A percentile compares a stretch with the other conserved stretches of the same genome.
Evolutionary conservation across 2,888 invertebrate genomes (phyloP).

Genomic region (Xestia sexstrigata): DNA sequence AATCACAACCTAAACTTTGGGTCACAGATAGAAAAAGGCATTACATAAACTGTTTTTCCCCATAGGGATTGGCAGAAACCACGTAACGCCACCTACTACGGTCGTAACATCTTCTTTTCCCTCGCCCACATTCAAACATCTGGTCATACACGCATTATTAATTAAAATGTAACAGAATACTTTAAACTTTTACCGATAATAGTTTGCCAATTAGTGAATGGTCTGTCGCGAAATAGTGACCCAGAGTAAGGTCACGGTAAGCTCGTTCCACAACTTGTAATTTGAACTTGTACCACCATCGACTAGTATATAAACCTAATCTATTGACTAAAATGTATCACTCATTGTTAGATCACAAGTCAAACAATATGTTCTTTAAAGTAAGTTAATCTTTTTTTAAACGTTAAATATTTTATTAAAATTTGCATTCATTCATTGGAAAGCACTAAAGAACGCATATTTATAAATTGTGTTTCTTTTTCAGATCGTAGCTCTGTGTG

Average conservation of each 20-base stretch:
- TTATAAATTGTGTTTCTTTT: conserved; percentile 21
- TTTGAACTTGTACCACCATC: conserved; percentile 22
- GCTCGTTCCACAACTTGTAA: conserved; percentile 42
- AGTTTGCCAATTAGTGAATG: conserved; percentile 41
- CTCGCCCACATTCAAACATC: background rate
- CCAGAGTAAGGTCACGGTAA: conserved; percentile 47
- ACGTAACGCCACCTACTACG: background rate
- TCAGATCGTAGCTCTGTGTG: conserved; percentile 79
- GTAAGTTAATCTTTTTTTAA: conserved; percentile 53
- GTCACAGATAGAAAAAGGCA: no score
- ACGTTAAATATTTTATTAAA: background rate
- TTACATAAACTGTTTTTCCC: no score
- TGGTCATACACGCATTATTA: background rate
- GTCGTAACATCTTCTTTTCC: background rate
- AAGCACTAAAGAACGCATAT: background rate
- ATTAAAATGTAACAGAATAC: background rate
- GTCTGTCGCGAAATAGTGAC: conserved; percentile 46
- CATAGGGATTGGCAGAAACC: background rate
- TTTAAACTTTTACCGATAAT: background rate
- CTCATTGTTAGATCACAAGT: conserved; percentile 71
- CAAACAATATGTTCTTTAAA: conserved; percentile 70
- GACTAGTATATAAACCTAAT: conserved; percentile 62
- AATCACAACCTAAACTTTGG: no score
- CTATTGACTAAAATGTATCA: conserved; percentile 61
- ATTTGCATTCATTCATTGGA: background rate